Evolutionary conservation across 2,113 vertebrate species (phyloP).

Genomic region (Chaetops frenatus): DNA sequence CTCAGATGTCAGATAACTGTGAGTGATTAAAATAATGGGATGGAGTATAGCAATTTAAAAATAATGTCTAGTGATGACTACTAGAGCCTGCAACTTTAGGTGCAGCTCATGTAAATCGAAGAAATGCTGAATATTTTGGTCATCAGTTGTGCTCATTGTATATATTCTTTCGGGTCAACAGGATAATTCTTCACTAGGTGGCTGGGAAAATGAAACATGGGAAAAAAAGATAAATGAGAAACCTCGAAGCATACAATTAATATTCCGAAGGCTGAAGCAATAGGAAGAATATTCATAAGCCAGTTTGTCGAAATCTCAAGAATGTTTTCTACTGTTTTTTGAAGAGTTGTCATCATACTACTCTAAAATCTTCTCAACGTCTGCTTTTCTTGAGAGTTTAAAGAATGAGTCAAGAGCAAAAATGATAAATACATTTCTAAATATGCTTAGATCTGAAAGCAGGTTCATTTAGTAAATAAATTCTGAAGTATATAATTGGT

Average conservation of each 20-base stretch:
- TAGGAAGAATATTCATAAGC: background rate
- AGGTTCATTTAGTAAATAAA: background rate
- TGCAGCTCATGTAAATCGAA: background rate
- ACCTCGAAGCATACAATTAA: background rate
- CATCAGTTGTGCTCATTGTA: background rate
- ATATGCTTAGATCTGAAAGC: background rate
- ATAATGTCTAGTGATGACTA: background rate
- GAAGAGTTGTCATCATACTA: background rate
- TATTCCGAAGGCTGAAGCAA: background rate
- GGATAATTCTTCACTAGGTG: background rate
- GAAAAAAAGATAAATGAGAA: background rate
- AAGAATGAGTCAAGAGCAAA: background rate
- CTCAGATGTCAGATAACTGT: slow-evolving; percentile 50
- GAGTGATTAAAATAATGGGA: slow-evolving; percentile 48
- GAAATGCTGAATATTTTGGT: background rate
- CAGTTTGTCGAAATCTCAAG: background rate
- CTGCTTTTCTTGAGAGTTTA: background rate
- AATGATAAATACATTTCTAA: background rate
- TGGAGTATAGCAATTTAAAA: slow-evolving; percentile 40
- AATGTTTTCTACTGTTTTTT: background rate
- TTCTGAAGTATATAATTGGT: background rate
- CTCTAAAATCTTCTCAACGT: background rate
- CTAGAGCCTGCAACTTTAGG: background rate
- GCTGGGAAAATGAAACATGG: background rate
- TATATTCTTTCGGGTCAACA: background rate